These are phyloP conservation scores for Cryptocephalus moraei DNA, from an alignment of 2,888 invertebrate species.

Conservation along the genomic window DNA sequence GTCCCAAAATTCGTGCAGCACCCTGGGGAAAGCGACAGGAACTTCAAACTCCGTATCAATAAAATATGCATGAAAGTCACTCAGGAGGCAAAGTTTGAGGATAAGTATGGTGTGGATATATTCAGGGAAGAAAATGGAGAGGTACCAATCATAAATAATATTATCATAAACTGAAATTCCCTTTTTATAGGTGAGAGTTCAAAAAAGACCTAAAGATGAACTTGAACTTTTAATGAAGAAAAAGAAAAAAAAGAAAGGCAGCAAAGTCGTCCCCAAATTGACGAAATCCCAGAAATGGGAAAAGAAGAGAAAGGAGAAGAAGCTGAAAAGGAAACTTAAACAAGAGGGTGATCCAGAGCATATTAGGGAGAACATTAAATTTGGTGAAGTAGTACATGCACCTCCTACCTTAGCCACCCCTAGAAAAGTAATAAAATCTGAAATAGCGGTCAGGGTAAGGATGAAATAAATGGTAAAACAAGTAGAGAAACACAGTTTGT, in stretches of 20 bases:
- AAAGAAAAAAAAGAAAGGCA: constrained; percentile 28
- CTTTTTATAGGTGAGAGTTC: constrained; percentile 21
- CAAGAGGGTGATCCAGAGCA: constrained; percentile 34
- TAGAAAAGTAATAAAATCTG: constrained; percentile 36
- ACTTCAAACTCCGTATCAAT: constrained; percentile 56
- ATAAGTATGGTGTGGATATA: constrained; percentile 50
- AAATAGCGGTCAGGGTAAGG: constrained; percentile 22
- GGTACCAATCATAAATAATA: constrained; percentile 14
- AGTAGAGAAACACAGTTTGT: constrained; percentile 1
- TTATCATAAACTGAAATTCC: not conserved
- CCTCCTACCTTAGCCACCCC: constrained; percentile 57
- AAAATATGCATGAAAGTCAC: constrained; percentile 52
- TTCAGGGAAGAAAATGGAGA: constrained; percentile 45
- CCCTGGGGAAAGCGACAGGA: constrained; percentile 51
- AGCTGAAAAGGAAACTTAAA: constrained; percentile 15
- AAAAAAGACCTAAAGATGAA: constrained; percentile 45
- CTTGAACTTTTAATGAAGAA: constrained; percentile 41
- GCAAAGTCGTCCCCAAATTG: constrained; percentile 31
- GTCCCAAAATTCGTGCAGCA: constrained; percentile 47
- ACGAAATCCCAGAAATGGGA: constrained; percentile 46
- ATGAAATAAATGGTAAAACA: not conserved
- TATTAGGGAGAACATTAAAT: constrained; percentile 52
- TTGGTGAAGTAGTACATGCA: constrained; percentile 65
- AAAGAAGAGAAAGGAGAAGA: constrained; percentile 40
- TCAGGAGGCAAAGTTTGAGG: constrained; percentile 50